Evolutionary conservation across 2,797 vertebrate species (phyloP).

Genomic region (Megalops cyprinoides): DNA sequence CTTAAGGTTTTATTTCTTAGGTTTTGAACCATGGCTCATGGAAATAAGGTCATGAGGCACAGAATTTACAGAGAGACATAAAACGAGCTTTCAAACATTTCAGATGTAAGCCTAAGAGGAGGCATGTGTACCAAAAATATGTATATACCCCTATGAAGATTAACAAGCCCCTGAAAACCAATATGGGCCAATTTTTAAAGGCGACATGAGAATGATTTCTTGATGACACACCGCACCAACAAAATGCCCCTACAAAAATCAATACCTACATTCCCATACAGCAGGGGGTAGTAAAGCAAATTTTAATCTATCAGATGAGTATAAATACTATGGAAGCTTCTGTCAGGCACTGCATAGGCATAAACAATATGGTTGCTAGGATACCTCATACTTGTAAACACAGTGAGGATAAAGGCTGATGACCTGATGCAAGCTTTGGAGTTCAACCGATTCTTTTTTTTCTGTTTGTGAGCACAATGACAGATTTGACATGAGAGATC

Average conservation of each 20-base stretch:
- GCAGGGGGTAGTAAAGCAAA: neutral
- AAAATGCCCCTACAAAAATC: neutral
- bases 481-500: neutral
- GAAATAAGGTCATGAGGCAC: conserved; percentile 42
- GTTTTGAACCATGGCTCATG: neutral
- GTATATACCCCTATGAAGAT: conserved; percentile 39
- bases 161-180: too few relatives aligned
- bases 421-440: neutral
- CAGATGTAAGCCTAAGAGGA: conserved; percentile 44
- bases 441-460: neutral
- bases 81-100: conserved; percentile 39
- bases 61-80: conserved; percentile 35
- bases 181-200: too few relatives aligned
- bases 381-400: neutral
- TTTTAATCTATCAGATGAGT: neutral
- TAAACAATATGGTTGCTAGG: neutral
- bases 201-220: neutral
- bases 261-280: neutral
- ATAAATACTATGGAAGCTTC: neutral
- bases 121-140: conserved; percentile 39
- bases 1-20: conserved; percentile 25
- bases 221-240: neutral
- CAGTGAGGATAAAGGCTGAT: neutral
- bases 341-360: neutral
- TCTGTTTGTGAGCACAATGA: neutral